A percentile compares a stretch with the other conserved stretches of the same genome.
Evolutionary conservation across 37 sponge, comb jelly and placozoan species (phyloP).

Genomic region (Halichondria panicea): DNA sequence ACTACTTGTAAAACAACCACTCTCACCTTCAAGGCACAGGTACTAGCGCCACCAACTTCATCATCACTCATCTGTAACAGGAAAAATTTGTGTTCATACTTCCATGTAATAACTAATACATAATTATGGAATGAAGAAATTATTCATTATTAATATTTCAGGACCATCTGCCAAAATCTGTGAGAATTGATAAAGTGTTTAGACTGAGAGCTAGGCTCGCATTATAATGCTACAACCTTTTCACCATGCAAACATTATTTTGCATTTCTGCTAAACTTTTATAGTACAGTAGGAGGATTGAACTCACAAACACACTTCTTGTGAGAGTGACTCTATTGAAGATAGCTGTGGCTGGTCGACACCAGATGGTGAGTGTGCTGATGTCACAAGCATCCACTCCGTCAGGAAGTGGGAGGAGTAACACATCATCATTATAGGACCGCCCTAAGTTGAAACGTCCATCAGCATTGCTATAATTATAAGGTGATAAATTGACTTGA

Average conservation of each 20-base stretch:
- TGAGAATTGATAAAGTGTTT: too few species aligned
- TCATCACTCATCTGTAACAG: too few species aligned
- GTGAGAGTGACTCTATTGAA: background rate
- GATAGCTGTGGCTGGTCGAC: constrained; percentile 17
- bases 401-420: constrained; percentile 1
- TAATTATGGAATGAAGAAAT: too few species aligned
- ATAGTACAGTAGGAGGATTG: background rate
- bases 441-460: background rate
- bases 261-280: background rate
- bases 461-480: background rate
- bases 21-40: too few species aligned
- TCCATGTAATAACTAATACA: too few species aligned
- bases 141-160: background rate
- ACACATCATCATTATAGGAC: background rate
- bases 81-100: too few species aligned
- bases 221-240: background rate
- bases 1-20: too few species aligned
- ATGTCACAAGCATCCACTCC: constrained; percentile 22
- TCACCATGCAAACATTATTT: background rate
- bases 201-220: too few species aligned
- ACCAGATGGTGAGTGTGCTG: constrained; percentile 43
- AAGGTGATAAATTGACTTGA: background rate
- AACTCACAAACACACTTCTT: constrained; percentile 13
- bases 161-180: too few species aligned
- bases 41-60: too few species aligned